A percentile compares a stretch with the other conserved stretches of the same genome.
phyloP scores from a whole-genome alignment of 2,888 invertebrate species.

The Deilephila porcellus region DNA sequence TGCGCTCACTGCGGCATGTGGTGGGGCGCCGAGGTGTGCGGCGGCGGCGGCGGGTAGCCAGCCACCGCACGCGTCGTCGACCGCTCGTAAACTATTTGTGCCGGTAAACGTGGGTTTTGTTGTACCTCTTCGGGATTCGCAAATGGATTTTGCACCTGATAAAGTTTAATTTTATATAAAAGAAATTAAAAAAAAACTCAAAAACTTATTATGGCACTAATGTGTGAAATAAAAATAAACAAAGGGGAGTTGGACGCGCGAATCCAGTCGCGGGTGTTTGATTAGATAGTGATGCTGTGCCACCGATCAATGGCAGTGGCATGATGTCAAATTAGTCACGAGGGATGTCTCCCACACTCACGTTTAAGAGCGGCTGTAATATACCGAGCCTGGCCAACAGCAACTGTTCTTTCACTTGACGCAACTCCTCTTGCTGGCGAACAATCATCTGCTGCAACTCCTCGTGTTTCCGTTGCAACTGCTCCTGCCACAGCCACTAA shows the following conservation, averaged over 20 bases:
- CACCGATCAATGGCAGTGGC: not conserved
- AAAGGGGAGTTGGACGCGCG: not conserved
- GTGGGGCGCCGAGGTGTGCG: constrained; percentile 40
- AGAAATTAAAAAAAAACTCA: constrained; percentile 6
- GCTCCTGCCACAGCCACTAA: constrained; percentile 85
- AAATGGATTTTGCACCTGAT: constrained; percentile 60
- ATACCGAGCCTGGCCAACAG: constrained; percentile 92
- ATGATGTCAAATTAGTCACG: constrained; percentile 6
- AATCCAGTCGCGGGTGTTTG: not conserved
- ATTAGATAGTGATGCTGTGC: not conserved
- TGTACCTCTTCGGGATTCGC: constrained; percentile 55
- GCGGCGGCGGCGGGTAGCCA: constrained; percentile 45
- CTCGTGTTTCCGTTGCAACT: constrained; percentile 92
- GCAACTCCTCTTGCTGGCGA: constrained; percentile 93
- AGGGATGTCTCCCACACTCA: constrained; percentile 50
- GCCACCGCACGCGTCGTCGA: constrained; percentile 40
- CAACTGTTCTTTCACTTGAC: constrained; percentile 94
- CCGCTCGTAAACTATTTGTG: constrained; percentile 58
- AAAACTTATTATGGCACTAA: constrained; percentile 3
- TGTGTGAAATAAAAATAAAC: constrained; percentile 7
- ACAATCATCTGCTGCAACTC: constrained; percentile 93
- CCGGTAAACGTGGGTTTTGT: constrained; percentile 49
- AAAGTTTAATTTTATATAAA: constrained; percentile 17
- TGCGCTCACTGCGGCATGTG: constrained; percentile 30
- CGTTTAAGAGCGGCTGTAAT: constrained; percentile 71